phyloP scores from a whole-genome alignment of 2,113 vertebrate species.

The human region DNA sequence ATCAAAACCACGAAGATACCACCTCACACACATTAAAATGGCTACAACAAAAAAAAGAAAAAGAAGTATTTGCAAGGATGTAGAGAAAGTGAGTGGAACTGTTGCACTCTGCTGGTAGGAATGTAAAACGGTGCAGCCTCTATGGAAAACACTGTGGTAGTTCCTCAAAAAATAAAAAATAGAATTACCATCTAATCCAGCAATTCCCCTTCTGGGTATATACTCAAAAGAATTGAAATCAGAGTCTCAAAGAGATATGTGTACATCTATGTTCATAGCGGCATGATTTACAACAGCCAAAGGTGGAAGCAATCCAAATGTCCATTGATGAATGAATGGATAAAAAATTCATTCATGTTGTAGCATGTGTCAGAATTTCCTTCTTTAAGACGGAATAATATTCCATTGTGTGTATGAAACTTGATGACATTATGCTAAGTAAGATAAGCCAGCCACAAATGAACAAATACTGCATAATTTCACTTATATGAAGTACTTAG shows the following conservation, averaged over 20 bases:
- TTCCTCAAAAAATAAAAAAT: neutral
- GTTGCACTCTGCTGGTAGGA: neutral
- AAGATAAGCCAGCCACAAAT: conserved; percentile 2
- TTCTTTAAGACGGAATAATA: no score
- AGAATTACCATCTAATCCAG: neutral
- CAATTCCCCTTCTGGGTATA: neutral
- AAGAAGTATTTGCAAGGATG: neutral
- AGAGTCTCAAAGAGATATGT: neutral
- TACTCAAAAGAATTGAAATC: neutral
- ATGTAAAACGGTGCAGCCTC: neutral
- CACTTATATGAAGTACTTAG: neutral
- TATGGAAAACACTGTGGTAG: neutral
- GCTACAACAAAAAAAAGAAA: neutral
- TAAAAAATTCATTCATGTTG: no score
- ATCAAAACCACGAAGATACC: neutral
- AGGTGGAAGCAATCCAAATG: neutral
- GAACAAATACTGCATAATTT: neutral
- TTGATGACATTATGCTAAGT: neutral
- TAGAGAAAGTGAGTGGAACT: neutral
- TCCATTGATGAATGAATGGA: neutral
- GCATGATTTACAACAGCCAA: neutral
- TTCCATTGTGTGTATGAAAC: neutral
- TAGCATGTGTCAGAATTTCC: no score
- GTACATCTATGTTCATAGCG: neutral
- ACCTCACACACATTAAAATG: neutral